Conservation (phyloP, 1,140 invertebrate species). For the Bradysia coprophila region DNA sequence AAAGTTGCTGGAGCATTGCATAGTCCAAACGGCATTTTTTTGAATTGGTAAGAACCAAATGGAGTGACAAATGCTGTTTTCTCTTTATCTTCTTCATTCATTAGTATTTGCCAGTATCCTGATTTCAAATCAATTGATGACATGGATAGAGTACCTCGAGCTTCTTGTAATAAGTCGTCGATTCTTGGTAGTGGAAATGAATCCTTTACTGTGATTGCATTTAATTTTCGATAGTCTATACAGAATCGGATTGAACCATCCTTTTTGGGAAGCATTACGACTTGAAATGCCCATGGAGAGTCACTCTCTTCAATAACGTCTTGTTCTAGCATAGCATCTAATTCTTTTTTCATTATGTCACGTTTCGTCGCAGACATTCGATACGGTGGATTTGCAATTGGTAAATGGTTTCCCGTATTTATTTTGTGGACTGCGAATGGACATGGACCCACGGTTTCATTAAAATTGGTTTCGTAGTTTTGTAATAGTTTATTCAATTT, state of each 20-base stretch:
- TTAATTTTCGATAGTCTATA: conserved; percentile 13
- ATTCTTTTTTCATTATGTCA: conserved; percentile 5
- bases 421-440: too few species aligned
- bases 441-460: too few species aligned
- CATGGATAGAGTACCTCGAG: conserved; percentile 21
- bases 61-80: conserved; percentile 10
- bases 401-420: too few species aligned
- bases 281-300: conserved; percentile 25
- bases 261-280: conserved; percentile 30
- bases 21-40: conserved; percentile 24
- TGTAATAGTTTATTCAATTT: too few species aligned
- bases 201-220: conserved; percentile 16
- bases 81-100: conserved; percentile 10
- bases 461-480: too few species aligned
- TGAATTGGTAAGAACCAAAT: conserved; percentile 14
- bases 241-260: conserved; percentile 10
- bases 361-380: conserved; percentile 6
- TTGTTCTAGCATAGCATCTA: conserved; percentile 13
- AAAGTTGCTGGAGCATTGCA: conserved; percentile 15
- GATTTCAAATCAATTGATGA: conserved; percentile 23
- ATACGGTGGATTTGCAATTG: conserved; percentile 8
- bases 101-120: conserved; percentile 25
- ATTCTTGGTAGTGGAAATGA: conserved; percentile 30
- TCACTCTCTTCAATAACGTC: conserved; percentile 22
- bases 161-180: conserved; percentile 21